These are phyloP conservation scores for Solenopsis invicta DNA, from an alignment of 1,140 invertebrate genomes.

Conservation along the genomic window DNA sequence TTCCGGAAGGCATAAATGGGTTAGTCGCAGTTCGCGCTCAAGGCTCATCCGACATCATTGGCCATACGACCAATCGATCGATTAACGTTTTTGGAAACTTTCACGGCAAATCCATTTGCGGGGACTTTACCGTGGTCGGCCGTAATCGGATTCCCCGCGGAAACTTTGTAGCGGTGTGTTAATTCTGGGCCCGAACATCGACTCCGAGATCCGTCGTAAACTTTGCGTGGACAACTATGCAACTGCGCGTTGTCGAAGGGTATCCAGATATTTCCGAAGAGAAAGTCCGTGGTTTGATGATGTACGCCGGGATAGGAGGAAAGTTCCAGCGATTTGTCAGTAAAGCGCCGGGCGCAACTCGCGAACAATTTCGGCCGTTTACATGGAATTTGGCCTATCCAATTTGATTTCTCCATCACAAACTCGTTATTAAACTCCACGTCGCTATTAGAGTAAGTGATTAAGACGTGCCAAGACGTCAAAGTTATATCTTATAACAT, in stretches of 20 bases:
- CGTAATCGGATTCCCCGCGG: slow-evolving; percentile 71
- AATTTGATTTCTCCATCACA: slow-evolving; percentile 42
- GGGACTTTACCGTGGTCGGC: slow-evolving; percentile 37
- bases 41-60: slow-evolving; percentile 8
- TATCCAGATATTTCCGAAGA: slow-evolving; percentile 61
- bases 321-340: slow-evolving; percentile 56
- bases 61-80: slow-evolving; percentile 17
- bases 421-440: slow-evolving; percentile 6
- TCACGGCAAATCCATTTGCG: slow-evolving; percentile 51
- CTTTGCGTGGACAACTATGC: slow-evolving; percentile 66
- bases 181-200: slow-evolving; percentile 53
- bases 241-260: slow-evolving; percentile 56
- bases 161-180: slow-evolving; percentile 67
- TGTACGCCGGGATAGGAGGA: not conserved
- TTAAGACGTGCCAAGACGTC: not conserved
- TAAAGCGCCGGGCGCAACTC: slow-evolving; percentile 1
- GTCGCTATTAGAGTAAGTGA: not conserved
- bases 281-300: slow-evolving; percentile 66
- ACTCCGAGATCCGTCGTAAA: slow-evolving; percentile 65
- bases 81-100: slow-evolving; percentile 55
- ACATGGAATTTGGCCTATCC: slow-evolving; percentile 24
- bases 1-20: slow-evolving; percentile 14
- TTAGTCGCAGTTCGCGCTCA: no score
- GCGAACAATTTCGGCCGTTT: slow-evolving; percentile 40
- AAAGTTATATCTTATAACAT: not conserved